Conservation (phyloP, 2,113 vertebrate genomes). For the Setophaga petechia region DNA sequence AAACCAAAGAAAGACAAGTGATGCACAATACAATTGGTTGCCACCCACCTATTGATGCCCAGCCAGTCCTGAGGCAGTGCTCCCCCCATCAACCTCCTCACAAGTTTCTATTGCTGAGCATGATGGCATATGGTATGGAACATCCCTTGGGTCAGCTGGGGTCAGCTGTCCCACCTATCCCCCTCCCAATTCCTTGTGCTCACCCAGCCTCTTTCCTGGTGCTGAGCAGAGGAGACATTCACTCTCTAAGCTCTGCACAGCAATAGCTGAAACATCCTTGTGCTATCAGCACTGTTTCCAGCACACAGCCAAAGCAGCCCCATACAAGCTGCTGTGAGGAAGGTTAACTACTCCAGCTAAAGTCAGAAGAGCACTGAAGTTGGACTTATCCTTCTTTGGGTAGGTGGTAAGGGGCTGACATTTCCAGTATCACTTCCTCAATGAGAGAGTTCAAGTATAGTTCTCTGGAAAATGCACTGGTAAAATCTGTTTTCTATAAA, state of each 20-base stretch:
- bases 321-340: neutral
- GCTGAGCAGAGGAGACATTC: neutral
- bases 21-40: neutral
- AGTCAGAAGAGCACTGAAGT: neutral
- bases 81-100: accelerated
- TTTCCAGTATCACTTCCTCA: neutral
- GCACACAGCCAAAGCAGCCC: neutral
- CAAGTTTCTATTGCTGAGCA: neutral
- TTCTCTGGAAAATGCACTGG: neutral
- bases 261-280: neutral
- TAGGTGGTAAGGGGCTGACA: neutral
- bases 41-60: neutral
- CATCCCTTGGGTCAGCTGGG: neutral
- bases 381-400: neutral
- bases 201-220: neutral
- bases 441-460: neutral
- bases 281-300: neutral
- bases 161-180: neutral
- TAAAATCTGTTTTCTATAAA: neutral
- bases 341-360: neutral
- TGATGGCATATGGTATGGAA: neutral
- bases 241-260: neutral
- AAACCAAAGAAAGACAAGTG: neutral
- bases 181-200: neutral
- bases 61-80: neutral